Conservation (phyloP, 2,888 invertebrate genomes). For the Nemotelus pantherinus region DNA sequence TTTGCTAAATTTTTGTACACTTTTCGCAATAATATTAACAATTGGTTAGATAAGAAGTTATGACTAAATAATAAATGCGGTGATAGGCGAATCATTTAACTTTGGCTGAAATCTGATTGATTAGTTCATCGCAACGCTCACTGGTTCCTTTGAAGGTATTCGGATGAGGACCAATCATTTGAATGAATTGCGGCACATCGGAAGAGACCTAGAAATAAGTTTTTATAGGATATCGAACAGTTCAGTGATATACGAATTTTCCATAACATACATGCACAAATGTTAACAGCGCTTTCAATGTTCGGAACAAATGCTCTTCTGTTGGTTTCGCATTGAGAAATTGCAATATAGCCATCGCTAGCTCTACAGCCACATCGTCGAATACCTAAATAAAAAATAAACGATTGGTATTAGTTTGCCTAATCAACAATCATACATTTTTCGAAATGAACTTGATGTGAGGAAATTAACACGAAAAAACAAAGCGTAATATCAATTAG, state of each 20-base stretch:
- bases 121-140: constrained; percentile 81
- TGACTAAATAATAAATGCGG: no score
- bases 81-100: constrained; percentile 54
- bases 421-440: no score
- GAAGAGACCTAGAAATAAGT: constrained; percentile 71
- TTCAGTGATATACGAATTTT: no score
- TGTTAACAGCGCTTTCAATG: constrained; percentile 79
- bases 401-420: neutral
- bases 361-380: constrained; percentile 91
- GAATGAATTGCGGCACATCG: constrained; percentile 88
- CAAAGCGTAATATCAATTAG: no score
- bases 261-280: constrained; percentile 60
- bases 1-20: constrained; percentile 24
- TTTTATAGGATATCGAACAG: constrained; percentile 11
- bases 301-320: constrained; percentile 83
- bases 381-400: constrained; percentile 75
- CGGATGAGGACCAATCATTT: constrained; percentile 91
- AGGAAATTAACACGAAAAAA: no score
- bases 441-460: no score
- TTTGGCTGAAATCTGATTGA: constrained; percentile 78
- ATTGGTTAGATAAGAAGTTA: neutral
- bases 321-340: constrained; percentile 82
- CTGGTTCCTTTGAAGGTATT: constrained; percentile 83
- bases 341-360: constrained; percentile 90
- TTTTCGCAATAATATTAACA: neutral